Percentiles rank a stretch among this genome's conserved stretches.
Evolutionary conservation across 1,140 invertebrate species (phyloP).

Genomic region (Tribolium castaneum): DNA sequence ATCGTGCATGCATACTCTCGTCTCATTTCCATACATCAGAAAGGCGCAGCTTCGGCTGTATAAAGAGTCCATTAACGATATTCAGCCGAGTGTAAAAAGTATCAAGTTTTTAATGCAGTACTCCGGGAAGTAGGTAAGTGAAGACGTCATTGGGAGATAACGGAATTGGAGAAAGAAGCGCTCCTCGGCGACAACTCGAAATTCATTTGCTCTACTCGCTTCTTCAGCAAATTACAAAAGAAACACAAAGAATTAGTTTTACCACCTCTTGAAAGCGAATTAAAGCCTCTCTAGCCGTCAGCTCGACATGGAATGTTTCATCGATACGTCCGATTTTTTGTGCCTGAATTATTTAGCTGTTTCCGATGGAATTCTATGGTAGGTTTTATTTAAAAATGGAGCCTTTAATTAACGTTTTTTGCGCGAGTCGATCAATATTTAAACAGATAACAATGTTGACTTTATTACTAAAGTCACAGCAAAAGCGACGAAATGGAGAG

Average conservation of each 20-base stretch:
- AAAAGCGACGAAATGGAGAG: neutral
- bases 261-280: neutral
- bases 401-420: neutral
- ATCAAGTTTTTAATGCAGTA: slow-evolving; percentile 61
- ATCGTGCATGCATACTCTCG: slow-evolving; percentile 43
- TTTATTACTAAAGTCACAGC: slow-evolving; percentile 3
- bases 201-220: slow-evolving; percentile 47
- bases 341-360: neutral
- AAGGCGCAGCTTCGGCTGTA: slow-evolving; percentile 43
- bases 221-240: slow-evolving; percentile 35
- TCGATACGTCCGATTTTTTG: neutral
- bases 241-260: slow-evolving; percentile 8
- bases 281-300: neutral
- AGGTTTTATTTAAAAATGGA: neutral
- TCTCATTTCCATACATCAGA: slow-evolving; percentile 48
- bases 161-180: slow-evolving; percentile 54
- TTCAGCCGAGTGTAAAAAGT: slow-evolving; percentile 61
- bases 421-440: neutral
- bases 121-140: slow-evolving; percentile 58
- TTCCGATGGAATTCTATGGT: neutral
- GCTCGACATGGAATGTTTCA: neutral
- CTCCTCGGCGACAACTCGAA: slow-evolving; percentile 43
- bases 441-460: neutral
- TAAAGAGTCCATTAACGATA: slow-evolving; percentile 61
- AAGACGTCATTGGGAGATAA: slow-evolving; percentile 59